Conservation (phyloP, 1,140 invertebrate genomes). For the Augochlora pura region DNA sequence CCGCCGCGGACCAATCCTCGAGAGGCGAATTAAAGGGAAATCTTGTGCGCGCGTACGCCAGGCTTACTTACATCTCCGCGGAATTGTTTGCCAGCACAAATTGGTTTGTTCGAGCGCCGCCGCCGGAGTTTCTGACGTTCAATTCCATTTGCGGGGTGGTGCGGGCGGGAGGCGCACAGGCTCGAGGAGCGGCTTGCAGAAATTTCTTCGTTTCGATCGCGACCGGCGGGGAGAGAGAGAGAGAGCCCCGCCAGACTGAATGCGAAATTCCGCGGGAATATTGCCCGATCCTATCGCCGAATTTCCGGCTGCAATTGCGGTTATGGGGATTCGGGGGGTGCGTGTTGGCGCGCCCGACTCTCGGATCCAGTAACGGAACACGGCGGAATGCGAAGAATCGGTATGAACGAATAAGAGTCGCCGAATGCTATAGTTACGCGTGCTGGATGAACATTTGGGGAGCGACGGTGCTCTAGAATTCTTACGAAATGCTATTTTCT, state of each 20-base stretch:
- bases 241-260: not conserved
- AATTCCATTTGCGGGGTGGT: constrained; percentile 70
- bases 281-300: not conserved
- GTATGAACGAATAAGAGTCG: no score
- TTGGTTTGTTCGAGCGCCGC: constrained; percentile 70
- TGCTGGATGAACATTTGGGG: no score
- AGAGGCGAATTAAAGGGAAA: constrained; percentile 42
- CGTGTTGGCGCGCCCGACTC: not conserved
- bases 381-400: no score
- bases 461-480: no score
- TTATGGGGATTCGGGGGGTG: not conserved
- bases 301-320: not conserved
- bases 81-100: constrained; percentile 67
- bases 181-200: not conserved
- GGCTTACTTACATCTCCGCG: constrained; percentile 53
- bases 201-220: constrained; percentile 2
- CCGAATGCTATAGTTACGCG: no score
- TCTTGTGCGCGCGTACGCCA: constrained; percentile 6
- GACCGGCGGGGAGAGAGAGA: no score
- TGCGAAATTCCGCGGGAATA: not conserved
- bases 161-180: no score
- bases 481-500: no score
- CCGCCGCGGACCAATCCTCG: not conserved
- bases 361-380: no score
- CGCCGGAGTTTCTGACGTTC: constrained; percentile 69